Base-by-base conservation (phyloP, 2,888 invertebrate genomes). In the Drosophila pseudotakahashii region DNA sequence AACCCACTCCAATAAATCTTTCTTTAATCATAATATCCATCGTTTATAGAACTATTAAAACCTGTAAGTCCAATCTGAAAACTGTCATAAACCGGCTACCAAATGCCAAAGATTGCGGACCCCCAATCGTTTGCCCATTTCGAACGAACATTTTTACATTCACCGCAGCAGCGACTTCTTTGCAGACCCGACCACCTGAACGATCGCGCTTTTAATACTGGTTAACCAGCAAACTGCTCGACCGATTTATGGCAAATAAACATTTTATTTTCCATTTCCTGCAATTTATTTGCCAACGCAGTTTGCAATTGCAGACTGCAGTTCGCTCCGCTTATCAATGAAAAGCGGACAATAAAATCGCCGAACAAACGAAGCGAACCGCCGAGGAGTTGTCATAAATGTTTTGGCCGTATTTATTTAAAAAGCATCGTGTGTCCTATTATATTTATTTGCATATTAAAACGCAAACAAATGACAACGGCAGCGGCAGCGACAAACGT, bases 401-500 rank as follows among this genome's bases (percentile, higher is more conserved):
- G 70, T 69, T 68, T 47, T 64, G 63, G 45, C 51, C 57, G 71
- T 83, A 83, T 86, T 83, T 82, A 86, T 85, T 86, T 79, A 60
- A 81, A 78, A 58, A 74, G 79, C 72, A 74, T 82, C 66, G 68
- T 74, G 63, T 69, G 67, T 60, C 73, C 45, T 54, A 73, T 80
- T 76, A 74, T 83, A 75, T 86, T 86, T 86, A 83, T 82, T 82
- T 82, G 81, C 87, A 86, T 78, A 78, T 75, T 63, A 63, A 71
- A 78, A 73, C 19, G 67, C 67, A 68, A 74, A 62, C 74, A 62
- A 74, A 68, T 58, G 63, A 66, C 64, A 78, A 70, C 42, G 48
- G 67, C 68, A 26, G 23, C 42, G 48, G 67, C 68, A 26, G 23
- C 44, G 2, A 4, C 23, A 39, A 74, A 72, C 81, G 72, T 73